phyloP scores from a whole-genome alignment of 2,888 invertebrate genomes.

The Mesorhabditis spiculigera region DNA sequence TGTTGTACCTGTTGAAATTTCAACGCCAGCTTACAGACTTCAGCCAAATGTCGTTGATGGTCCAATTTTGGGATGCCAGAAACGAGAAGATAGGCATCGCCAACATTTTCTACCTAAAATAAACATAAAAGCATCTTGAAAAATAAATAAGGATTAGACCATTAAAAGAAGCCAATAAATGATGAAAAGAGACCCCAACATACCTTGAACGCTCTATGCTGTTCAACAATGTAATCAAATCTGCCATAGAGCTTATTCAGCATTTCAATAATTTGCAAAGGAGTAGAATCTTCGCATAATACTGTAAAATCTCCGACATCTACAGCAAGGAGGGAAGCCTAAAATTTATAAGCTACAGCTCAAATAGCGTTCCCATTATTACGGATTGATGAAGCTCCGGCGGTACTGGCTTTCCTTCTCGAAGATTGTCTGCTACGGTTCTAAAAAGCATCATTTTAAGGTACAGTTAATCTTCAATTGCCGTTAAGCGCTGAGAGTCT shows the following conservation, averaged over 20 bases:
- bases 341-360: neutral
- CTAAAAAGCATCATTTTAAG: too few relatives aligned
- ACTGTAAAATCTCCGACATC: slow-evolving; percentile 38
- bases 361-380: neutral
- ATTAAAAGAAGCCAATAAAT: neutral
- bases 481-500: too few relatives aligned
- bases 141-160: neutral
- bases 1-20: slow-evolving; percentile 28
- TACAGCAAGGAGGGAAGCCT: slow-evolving; percentile 25
- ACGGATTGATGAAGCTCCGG: slow-evolving; percentile 35
- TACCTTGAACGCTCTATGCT: slow-evolving; percentile 36
- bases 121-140: neutral
- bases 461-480: too few relatives aligned
- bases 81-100: slow-evolving; percentile 37
- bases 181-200: too few relatives aligned
- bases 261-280: slow-evolving; percentile 32
- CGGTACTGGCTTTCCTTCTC: slow-evolving; percentile 24
- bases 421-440: slow-evolving; percentile 28
- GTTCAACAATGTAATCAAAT: slow-evolving; percentile 32
- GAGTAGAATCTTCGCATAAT: slow-evolving; percentile 25
- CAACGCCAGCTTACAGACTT: slow-evolving; percentile 28
- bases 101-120: slow-evolving; percentile 34
- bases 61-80: slow-evolving; percentile 36
- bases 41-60: slow-evolving; percentile 24
- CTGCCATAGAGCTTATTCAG: slow-evolving; percentile 38